A percentile compares a stretch with the other conserved stretches of the same genome.
Evolutionary conservation across 1,140 invertebrate genomes (phyloP).

Genomic region (Leptestheria dahalacensis): DNA sequence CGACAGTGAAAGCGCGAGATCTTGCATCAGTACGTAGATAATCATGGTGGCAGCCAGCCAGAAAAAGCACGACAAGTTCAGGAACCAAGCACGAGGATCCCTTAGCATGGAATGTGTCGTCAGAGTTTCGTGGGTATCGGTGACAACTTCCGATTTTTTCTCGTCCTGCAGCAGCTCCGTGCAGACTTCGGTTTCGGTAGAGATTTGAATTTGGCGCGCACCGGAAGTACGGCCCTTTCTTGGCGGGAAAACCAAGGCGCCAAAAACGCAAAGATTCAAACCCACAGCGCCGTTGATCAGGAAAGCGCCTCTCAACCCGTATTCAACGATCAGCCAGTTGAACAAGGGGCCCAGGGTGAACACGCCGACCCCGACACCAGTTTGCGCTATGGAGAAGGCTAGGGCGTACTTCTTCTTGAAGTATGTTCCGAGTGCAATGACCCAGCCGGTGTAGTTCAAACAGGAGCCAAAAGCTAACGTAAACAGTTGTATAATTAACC

Average conservation of each 20-base stretch:
- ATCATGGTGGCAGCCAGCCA: constrained; percentile 19
- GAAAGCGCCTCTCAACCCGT: constrained; percentile 34
- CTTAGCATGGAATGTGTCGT: constrained; percentile 7
- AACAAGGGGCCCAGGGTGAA: constrained; percentile 26
- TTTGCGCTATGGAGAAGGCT: constrained; percentile 37
- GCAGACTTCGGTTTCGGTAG: neutral
- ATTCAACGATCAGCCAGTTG: constrained; percentile 27
- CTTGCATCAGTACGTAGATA: constrained; percentile 21
- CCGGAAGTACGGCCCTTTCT: neutral
- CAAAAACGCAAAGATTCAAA: constrained; percentile 23
- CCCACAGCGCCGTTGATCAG: constrained; percentile 34
- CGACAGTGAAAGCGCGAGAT: constrained; percentile 13
- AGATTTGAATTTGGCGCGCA: neutral
- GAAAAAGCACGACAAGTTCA: constrained; percentile 19
- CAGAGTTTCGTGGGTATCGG: neutral
- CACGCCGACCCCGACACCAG: constrained; percentile 32
- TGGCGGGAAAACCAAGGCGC: constrained; percentile 21
- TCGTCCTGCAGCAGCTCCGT: constrained; percentile 8
- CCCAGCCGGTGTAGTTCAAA: constrained; percentile 36
- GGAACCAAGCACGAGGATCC: constrained; percentile 17
- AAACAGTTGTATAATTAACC: too few relatives aligned
- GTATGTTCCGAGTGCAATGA: constrained; percentile 36
- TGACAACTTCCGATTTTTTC: constrained; percentile 13
- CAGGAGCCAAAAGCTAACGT: constrained; percentile 38
- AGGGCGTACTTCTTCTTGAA: constrained; percentile 35